Percentiles rank a stretch among this genome's conserved stretches.
phyloP scores from a whole-genome alignment of 2,797 vertebrate genomes.

The Sebastes hopkinsi region DNA sequence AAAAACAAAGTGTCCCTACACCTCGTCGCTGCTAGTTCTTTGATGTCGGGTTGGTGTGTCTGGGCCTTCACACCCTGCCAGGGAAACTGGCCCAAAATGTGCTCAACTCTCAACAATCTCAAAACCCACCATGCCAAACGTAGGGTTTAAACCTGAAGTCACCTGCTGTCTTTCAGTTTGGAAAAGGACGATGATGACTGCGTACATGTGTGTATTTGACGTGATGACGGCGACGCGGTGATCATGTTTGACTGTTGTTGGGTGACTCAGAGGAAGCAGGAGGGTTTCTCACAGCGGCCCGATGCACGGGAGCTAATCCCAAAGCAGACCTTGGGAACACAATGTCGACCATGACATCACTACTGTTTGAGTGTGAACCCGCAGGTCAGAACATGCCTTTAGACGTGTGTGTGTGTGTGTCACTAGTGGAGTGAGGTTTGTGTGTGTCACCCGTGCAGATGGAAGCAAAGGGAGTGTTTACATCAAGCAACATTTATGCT shows the following conservation, averaged over 20 bases:
- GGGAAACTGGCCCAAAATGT: too few relatives aligned
- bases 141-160: background rate
- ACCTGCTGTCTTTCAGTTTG: background rate
- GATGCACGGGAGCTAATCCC: background rate
- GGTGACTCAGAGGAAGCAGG: too few relatives aligned
- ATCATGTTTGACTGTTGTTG: too few relatives aligned
- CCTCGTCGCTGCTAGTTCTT: too few relatives aligned
- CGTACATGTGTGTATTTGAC: too few relatives aligned
- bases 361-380: background rate
- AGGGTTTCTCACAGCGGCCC: too few relatives aligned
- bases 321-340: background rate
- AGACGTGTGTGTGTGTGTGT: background rate
- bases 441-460: slow-evolving; percentile 7
- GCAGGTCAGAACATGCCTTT: background rate
- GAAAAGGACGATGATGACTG: too few relatives aligned
- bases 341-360: background rate
- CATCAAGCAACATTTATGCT: slow-evolving; percentile 35
- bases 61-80: background rate
- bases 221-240: too few relatives aligned
- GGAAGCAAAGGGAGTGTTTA: slow-evolving; percentile 2
- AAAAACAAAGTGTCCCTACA: too few relatives aligned
- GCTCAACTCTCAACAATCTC: too few relatives aligned
- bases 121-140: background rate
- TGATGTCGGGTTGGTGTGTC: too few relatives aligned
- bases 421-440: background rate